Evolutionary conservation across 2,888 invertebrate species (phyloP).

Genomic region (Cyclophora punctaria): DNA sequence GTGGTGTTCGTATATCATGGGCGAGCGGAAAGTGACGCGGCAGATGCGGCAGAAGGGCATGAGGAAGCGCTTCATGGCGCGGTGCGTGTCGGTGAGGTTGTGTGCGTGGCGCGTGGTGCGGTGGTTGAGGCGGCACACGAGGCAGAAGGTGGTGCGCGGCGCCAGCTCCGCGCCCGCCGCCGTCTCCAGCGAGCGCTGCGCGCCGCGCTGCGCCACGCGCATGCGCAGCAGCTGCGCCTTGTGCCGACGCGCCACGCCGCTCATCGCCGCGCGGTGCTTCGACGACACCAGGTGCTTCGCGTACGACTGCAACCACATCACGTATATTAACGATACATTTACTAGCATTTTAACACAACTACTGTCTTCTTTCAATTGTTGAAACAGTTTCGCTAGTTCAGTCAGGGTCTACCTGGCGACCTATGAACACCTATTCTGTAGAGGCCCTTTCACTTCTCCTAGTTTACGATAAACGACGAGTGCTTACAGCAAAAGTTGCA

Average conservation of each 20-base stretch:
- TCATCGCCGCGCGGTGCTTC: constrained; percentile 83
- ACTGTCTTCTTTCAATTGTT: too few species aligned
- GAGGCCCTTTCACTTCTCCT: too few species aligned
- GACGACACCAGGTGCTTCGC: constrained; percentile 82
- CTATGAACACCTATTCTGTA: too few species aligned
- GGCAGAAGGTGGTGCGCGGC: constrained; percentile 80
- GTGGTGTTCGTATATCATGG: constrained; percentile 90
- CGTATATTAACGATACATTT: neutral
- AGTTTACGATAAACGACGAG: neutral
- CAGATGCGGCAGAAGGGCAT: constrained; percentile 88
- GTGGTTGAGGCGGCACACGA: constrained; percentile 84
- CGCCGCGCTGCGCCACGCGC: constrained; percentile 85
- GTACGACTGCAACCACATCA: constrained; percentile 74
- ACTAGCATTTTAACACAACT: too few species aligned
- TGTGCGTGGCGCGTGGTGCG: constrained; percentile 85
- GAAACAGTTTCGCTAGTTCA: too few species aligned
- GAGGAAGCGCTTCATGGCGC: constrained; percentile 89
- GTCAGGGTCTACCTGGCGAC: too few species aligned
- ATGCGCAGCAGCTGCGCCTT: constrained; percentile 84
- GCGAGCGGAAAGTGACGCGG: constrained; percentile 84
- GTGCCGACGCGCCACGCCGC: constrained; percentile 82
- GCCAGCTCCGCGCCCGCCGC: constrained; percentile 77
- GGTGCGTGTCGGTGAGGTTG: constrained; percentile 85
- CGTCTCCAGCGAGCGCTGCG: constrained; percentile 86
- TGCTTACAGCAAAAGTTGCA: constrained; percentile 80